Evolutionary conservation across 2,797 vertebrate species (phyloP), one percentile per base, ranked within the genome.

Genomic region (Rhynchonycteris naso): DNA sequence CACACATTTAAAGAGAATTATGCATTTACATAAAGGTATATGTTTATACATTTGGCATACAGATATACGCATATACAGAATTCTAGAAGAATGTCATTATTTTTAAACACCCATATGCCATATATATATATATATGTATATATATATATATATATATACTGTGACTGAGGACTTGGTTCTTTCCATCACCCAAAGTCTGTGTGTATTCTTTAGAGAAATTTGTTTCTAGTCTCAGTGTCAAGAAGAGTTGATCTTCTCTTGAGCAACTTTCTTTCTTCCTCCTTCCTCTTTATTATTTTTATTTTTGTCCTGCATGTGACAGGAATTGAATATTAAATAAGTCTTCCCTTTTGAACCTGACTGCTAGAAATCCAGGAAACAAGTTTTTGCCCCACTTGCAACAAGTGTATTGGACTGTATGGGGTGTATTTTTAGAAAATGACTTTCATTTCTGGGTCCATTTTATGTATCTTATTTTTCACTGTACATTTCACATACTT

Each of bases 391-490:
- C 8, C 87, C 35, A 58, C 52, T 71, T 54, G 52, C 58, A 90
- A 15, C 71, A 80, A 80, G 21, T 47, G 43, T 26, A 72, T 61
- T 79, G 28, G 24, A 83, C 18, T 61, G 58, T 35, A 21, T n/a
- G 11, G 15, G 18, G 21, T 88, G 30, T 13, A n/a, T 38, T 47
- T 65, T 92, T 83, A 71, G 28, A 30, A 86, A 94, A 38, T 0
- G 9, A 19, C 43, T 56, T 88, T 84, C 58, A 33, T 72, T 88
- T 90, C 59, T 63, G 63, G 26, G 47, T 93, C 74, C 65, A 75
- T 88, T 84, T 91, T 59, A 38, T 26, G 26, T 19, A 30, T 14
- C 8, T 95, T 72, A n/a, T 52, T 91, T 94, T 91, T 94, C 90
- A 88, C 66, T 81, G 89, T 76, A 88, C 66, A 69, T 94, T 95